Evolutionary conservation across 2,888 invertebrate genomes (phyloP).

Genomic region (Phanerotoma sp.): DNA sequence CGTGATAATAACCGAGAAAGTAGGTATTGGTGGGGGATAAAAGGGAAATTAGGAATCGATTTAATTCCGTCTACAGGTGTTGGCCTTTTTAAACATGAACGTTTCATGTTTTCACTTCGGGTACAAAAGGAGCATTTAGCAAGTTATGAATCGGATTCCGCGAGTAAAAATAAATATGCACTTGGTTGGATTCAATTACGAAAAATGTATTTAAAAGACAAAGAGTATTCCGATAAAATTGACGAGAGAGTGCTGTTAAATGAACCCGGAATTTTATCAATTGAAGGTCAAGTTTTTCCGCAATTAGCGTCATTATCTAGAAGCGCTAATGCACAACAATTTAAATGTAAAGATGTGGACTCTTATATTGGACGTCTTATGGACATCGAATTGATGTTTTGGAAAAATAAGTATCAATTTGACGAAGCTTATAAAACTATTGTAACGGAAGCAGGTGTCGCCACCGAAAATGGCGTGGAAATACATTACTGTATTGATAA

Average conservation of each 20-base stretch:
- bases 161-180: background rate
- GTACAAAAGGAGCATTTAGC: background rate
- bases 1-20: background rate
- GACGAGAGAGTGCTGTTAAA: background rate
- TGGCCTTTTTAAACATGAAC: background rate
- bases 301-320: background rate
- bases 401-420: background rate
- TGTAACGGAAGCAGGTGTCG: background rate
- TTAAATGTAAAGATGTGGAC: background rate
- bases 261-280: background rate
- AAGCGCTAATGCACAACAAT: too few relatives aligned
- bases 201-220: background rate
- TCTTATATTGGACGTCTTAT: background rate
- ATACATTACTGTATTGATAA: background rate
- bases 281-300: too few relatives aligned
- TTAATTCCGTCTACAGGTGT: background rate
- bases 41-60: background rate
- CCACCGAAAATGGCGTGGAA: background rate
- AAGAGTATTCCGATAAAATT: background rate
- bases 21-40: background rate
- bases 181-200: background rate
- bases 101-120: background rate
- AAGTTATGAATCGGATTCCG: background rate
- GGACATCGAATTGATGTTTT: background rate
- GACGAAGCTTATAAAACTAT: background rate